These are phyloP conservation scores for Tamandua tetradactyla DNA, from an alignment of 2,797 vertebrate species.

Conservation along the genomic window DNA sequence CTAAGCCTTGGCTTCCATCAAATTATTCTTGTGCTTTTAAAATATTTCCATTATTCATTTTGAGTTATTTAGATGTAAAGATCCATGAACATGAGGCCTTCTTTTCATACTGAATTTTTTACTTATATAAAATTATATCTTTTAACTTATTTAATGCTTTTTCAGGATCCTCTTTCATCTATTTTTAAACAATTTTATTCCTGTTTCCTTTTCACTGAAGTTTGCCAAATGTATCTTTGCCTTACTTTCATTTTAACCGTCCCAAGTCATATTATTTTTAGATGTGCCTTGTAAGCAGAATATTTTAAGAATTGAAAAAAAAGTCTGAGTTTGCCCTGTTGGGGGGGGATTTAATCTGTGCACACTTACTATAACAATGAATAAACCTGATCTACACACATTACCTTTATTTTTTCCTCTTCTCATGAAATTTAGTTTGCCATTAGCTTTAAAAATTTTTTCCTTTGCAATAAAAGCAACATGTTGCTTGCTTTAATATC, in stretches of 20 bases:
- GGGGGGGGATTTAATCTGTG: not conserved
- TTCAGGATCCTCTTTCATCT: not conserved
- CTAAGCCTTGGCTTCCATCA: not conserved
- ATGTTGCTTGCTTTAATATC: not conserved
- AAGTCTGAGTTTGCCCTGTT: not conserved
- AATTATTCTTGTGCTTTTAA: not conserved
- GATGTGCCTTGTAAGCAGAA: not conserved
- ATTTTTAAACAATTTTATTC: not conserved
- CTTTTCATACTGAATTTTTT: not conserved
- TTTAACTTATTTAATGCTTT: not conserved
- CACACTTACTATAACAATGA: not conserved
- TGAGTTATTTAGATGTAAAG: not conserved
- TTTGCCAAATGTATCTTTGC: conserved; percentile 36
- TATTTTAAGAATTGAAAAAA: conserved; percentile 9
- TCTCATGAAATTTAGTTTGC: not conserved
- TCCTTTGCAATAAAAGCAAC: not conserved
- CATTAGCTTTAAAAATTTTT: not conserved
- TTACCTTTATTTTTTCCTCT: not conserved
- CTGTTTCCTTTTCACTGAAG: not conserved
- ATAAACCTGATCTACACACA: not conserved
- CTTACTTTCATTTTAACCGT: conserved; percentile 42
- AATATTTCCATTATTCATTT: not conserved
- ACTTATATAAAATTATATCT: not conserved
- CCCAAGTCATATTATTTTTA: conserved; percentile 54
- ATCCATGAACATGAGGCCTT: not conserved